Percentiles rank a stretch among this genome's conserved stretches.
phyloP scores from a whole-genome alignment of 2,888 invertebrate genomes.

The Anodontia alba region DNA sequence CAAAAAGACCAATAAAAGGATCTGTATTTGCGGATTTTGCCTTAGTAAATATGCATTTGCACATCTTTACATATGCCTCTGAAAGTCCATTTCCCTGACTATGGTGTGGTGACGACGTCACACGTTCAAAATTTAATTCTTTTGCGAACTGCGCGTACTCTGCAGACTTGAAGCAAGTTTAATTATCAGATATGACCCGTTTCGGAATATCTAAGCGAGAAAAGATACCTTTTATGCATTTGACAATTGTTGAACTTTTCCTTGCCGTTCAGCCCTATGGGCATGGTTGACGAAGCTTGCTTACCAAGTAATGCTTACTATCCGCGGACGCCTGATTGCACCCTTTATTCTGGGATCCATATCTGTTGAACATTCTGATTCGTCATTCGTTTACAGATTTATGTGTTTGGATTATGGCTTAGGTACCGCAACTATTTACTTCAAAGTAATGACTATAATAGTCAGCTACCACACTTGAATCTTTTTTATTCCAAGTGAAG shows the following conservation, averaged over 20 bases:
- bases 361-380: no score
- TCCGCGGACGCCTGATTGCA: no score
- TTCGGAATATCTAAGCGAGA: slow-evolving; percentile 8
- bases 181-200: slow-evolving; percentile 14
- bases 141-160: not conserved
- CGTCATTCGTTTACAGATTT: no score
- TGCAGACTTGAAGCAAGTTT: not conserved
- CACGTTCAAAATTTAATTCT: not conserved
- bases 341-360: no score
- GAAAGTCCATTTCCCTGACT: not conserved
- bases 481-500: slow-evolving; percentile 41
- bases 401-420: no score
- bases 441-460: slow-evolving; percentile 47
- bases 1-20: slow-evolving; percentile 7
- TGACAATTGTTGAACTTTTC: slow-evolving; percentile 19
- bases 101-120: slow-evolving; percentile 8
- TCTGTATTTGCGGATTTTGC: slow-evolving; percentile 9
- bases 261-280: no score
- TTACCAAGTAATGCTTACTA: no score
- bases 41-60: slow-evolving; percentile 3
- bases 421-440: slow-evolving; percentile 13
- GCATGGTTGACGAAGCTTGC: no score
- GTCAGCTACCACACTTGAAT: slow-evolving; percentile 53
- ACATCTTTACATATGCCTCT: slow-evolving; percentile 11
- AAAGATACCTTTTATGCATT: slow-evolving; percentile 19